Conservation (phyloP, 2,888 invertebrate genomes). For the Rhyacophila evoluta region DNA sequence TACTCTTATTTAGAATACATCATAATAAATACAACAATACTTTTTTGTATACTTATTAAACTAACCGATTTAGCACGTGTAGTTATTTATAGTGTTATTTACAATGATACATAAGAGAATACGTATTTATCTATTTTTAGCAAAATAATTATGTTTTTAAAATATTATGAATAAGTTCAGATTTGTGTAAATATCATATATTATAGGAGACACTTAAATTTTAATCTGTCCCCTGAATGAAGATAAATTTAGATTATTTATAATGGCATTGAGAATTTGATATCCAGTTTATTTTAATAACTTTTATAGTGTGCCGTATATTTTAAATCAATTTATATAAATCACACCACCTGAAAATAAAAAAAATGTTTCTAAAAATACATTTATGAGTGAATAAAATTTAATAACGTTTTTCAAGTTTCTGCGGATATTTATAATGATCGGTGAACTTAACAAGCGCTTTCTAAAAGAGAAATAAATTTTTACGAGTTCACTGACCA, state of each 20-base stretch:
- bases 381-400: neutral
- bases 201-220: neutral
- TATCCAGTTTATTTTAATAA: neutral
- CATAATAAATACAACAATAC: too few relatives aligned
- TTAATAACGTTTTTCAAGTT: neutral
- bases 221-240: neutral
- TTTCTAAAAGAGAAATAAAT: neutral
- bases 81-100: too few relatives aligned
- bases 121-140: too few relatives aligned
- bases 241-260: constrained; percentile 7
- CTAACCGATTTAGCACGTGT: too few relatives aligned
- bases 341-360: neutral
- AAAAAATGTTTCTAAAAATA: neutral
- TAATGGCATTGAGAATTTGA: neutral
- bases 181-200: too few relatives aligned
- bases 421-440: neutral
- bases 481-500: too few relatives aligned
- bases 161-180: too few relatives aligned
- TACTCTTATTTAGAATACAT: too few relatives aligned
- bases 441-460: neutral
- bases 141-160: too few relatives aligned
- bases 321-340: neutral
- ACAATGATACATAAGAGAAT: too few relatives aligned
- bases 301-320: neutral
- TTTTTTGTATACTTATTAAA: too few relatives aligned